Base-by-base conservation (phyloP, 2,888 invertebrate species). In the Sthenelais limicola region DNA sequence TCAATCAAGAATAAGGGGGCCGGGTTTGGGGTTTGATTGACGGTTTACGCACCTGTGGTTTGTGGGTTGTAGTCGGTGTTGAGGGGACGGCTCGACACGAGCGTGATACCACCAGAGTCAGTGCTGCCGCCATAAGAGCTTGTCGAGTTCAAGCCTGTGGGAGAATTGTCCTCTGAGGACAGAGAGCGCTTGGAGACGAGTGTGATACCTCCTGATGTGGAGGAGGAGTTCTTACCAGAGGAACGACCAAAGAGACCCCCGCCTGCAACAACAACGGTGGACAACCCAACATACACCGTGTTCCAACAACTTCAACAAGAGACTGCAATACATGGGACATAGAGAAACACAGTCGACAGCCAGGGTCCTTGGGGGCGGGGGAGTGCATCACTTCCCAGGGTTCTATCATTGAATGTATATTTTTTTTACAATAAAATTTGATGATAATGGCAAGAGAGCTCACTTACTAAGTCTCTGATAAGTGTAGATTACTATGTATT, bases 11-110 rank as follows among this genome's bases (percentile, higher is more conserved):
- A n/a, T n/a, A n/a, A n/a, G n/a, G n/a, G n/a, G n/a, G n/a, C n/a
- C n/a, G n/a, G n/a, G n/a, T n/a, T n/a, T n/a, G n/a, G n/a, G n/a
- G n/a, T n/a, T n/a, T n/a, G n/a, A n/a, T n/a, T n/a, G n/a, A n/a
- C n/a, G n/a, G n/a, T n/a, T n/a, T n/a, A n/a, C n/a, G n/a, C 66
- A 30, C 32, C 72, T 49, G 21, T 67, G 54, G 26, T 62, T 9
- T 21, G 32, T n/a, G 67, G 24, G 7, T n/a, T 47, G 32, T 73
- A 75, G 47, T 70, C 82, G 38, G 81, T 78, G 74, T 83, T 81
- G 21, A 82, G 52, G 38, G 79, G 77, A 73, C 78, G 80, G 78
- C 80, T 83, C 32, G 84, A 85, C 47, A 83, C 73, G 33, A 84
- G 82, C 72, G 81, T 84, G 72, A 85, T 80, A 32, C 84, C 86